Conservation (phyloP, 2,113 vertebrate species). For the Stigmatopora argus region DNA sequence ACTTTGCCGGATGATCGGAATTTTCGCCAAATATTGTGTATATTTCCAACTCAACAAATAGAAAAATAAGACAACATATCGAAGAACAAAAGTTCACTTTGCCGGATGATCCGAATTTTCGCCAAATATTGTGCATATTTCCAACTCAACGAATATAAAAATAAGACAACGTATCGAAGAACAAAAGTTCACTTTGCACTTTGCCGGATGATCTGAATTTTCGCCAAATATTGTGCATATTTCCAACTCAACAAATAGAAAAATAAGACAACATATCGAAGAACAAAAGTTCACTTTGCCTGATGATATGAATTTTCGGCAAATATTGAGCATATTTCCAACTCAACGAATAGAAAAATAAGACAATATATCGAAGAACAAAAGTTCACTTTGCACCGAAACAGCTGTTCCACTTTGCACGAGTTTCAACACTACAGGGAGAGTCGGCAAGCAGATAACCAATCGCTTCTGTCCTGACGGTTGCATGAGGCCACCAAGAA, state of each 20-base stretch:
- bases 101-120: background rate
- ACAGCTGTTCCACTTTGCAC: background rate
- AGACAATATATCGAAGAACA: background rate
- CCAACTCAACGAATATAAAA: background rate
- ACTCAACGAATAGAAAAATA: background rate
- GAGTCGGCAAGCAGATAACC: too few relatives aligned
- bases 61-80: background rate
- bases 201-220: background rate
- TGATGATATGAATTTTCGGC: background rate
- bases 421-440: too few relatives aligned
- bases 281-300: background rate
- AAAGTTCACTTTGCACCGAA: background rate
- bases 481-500: constrained; percentile 11
- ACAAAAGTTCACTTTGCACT: background rate
- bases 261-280: background rate
- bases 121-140: background rate
- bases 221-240: background rate
- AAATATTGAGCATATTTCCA: background rate
- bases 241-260: background rate
- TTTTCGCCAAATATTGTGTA: background rate
- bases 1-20: background rate
- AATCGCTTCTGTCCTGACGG: background rate
- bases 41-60: background rate
- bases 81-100: background rate
- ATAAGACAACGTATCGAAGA: background rate